Conservation (phyloP, 1,140 invertebrate genomes). For the Lutraria rhynchaena region DNA sequence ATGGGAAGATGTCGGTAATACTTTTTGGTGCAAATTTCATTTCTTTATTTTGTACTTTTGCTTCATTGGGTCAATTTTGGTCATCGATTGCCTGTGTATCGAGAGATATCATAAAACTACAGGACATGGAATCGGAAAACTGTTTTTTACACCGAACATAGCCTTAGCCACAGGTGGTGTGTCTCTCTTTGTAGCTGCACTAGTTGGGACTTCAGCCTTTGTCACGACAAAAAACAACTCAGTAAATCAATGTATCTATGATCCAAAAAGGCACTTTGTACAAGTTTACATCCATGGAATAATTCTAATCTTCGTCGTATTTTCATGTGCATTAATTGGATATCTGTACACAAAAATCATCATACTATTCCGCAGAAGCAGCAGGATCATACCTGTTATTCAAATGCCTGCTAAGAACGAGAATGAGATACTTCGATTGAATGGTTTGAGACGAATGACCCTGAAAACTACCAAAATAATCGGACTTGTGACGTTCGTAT, state of each 20-base stretch:
- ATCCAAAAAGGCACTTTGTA: conserved; percentile 8
- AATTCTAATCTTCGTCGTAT: neutral
- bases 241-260: no score
- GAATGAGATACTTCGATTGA: neutral
- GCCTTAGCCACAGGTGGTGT: neutral
- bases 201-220: neutral
- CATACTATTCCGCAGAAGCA: neutral
- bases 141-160: neutral
- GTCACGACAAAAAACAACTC: neutral
- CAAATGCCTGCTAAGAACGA: no score
- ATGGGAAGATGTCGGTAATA: neutral
- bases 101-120: neutral
- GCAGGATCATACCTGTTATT: neutral
- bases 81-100: neutral
- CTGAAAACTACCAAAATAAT: conserved; percentile 10
- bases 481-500: neutral
- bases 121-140: no score
- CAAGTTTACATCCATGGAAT: neutral
- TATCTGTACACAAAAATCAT: neutral
- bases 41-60: neutral
- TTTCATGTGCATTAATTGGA: neutral
- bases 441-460: neutral
- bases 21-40: neutral
- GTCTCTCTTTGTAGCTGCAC: neutral
- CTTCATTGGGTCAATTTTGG: neutral